Conservation (phyloP, 2,113 vertebrate species). For the Alethe castanea region DNA sequence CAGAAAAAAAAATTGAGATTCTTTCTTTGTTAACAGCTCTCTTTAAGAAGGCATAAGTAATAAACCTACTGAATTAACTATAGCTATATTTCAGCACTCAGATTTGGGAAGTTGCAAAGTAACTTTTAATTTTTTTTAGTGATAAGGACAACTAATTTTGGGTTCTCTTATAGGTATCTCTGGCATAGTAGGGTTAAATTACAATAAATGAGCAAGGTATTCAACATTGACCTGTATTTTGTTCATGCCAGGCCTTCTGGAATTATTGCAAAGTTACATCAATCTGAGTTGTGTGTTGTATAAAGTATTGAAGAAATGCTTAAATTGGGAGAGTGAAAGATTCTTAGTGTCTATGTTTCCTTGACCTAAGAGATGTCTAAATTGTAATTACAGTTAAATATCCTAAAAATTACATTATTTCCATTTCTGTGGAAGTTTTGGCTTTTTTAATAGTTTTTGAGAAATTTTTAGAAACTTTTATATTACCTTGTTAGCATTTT, state of each 20-base stretch:
- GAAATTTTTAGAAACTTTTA: neutral
- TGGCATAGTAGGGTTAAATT: neutral
- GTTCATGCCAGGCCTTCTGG: neutral
- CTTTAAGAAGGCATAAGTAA: neutral
- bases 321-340: neutral
- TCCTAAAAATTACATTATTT: neutral
- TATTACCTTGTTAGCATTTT: neutral
- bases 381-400: neutral
- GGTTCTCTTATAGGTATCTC: neutral
- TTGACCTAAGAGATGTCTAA: neutral
- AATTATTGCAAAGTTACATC: neutral
- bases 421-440: neutral
- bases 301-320: neutral
- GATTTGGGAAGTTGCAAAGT: neutral
- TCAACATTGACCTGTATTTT: neutral
- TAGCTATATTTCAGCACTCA: neutral
- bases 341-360: neutral
- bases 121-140: neutral
- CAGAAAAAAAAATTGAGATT: neutral
- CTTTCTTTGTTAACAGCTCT: neutral
- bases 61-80: neutral
- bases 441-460: neutral
- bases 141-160: neutral
- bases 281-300: neutral
- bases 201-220: neutral